phyloP scores from a whole-genome alignment of 2,797 vertebrate species.

The Odontamblyopus lacepedii region DNA sequence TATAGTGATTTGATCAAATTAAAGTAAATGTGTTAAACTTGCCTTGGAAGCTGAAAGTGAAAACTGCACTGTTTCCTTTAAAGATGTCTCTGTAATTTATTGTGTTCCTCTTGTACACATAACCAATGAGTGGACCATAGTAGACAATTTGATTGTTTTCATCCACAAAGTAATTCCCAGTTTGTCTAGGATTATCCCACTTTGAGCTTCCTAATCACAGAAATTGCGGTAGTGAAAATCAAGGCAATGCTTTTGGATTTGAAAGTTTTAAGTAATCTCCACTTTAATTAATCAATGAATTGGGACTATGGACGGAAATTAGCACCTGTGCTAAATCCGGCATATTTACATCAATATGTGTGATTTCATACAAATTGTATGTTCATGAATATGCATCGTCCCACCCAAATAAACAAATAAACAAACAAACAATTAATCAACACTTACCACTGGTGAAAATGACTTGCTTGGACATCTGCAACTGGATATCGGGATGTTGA shows the following conservation, averaged over 20 bases:
- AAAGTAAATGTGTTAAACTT: neutral
- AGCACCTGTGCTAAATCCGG: too few relatives aligned
- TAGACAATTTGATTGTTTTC: conserved; percentile 37
- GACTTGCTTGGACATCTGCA: conserved; percentile 47
- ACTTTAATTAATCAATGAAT: too few relatives aligned
- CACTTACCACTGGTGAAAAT: too few relatives aligned
- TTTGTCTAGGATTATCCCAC: neutral
- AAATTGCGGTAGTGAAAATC: neutral
- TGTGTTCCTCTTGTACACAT: neutral
- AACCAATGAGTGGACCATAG: neutral
- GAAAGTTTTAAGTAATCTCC: too few relatives aligned
- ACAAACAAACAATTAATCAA: too few relatives aligned
- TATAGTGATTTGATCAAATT: neutral
- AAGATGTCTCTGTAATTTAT: conserved; percentile 2
- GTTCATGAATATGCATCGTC: too few relatives aligned
- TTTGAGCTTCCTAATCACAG: neutral
- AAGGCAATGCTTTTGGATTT: too few relatives aligned
- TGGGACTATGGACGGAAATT: too few relatives aligned
- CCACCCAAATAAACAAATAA: too few relatives aligned
- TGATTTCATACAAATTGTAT: too few relatives aligned
- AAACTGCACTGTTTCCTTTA: neutral
- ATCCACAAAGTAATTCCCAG: neutral
- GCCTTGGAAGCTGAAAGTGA: neutral
- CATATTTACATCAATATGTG: too few relatives aligned
- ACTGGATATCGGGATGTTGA: conserved; percentile 79